Evolutionary conservation across 2,888 invertebrate genomes (phyloP).

Genomic region (Patella depressa): DNA sequence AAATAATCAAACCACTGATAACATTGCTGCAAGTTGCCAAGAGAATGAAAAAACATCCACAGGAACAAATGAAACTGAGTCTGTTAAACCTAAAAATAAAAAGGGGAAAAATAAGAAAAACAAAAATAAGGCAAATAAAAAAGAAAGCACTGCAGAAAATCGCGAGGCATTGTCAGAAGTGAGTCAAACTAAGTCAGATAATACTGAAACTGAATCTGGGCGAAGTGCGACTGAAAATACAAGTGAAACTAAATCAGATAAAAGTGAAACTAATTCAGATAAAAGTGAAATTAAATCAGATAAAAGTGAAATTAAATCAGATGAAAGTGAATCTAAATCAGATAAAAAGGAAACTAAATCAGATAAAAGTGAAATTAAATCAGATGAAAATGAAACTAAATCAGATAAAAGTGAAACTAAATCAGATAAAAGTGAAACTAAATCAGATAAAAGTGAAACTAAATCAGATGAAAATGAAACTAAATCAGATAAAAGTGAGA

Average conservation of each 20-base stretch:
- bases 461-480: too few relatives aligned
- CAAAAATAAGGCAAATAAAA: too few relatives aligned
- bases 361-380: neutral
- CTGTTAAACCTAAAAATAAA: too few relatives aligned
- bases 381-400: too few relatives aligned
- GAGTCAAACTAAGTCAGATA: too few relatives aligned
- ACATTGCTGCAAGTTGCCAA: neutral
- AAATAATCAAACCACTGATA: neutral
- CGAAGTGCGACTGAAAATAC: constrained; percentile 12
- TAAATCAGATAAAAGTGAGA: neutral
- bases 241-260: constrained; percentile 6
- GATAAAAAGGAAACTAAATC: neutral
- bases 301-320: constrained; percentile 14
- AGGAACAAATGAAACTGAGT: too few relatives aligned
- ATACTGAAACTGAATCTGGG: too few relatives aligned
- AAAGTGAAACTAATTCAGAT: neutral
- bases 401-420: too few relatives aligned
- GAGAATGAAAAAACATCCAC: too few relatives aligned
- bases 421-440: neutral
- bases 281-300: neutral
- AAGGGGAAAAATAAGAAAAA: too few relatives aligned
- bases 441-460: neutral
- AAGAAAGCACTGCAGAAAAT: too few relatives aligned
- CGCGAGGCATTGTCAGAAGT: too few relatives aligned
- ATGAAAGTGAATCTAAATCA: constrained; percentile 4